Evolutionary conservation across 2,888 invertebrate genomes (phyloP).

Genomic region (Drepanosiphum platanoidis): DNA sequence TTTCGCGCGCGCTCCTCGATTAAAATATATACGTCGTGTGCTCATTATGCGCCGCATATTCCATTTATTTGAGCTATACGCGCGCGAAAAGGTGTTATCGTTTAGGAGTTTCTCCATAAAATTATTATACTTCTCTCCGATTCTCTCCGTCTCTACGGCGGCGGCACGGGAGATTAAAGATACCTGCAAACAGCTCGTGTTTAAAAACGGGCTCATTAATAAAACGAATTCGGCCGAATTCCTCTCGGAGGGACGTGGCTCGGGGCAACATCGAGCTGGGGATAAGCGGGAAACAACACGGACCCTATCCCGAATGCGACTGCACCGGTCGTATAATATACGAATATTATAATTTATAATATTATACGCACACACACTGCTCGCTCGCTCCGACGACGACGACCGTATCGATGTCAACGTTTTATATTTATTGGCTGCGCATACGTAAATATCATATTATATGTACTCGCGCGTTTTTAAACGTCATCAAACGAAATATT

Average conservation of each 20-base stretch:
- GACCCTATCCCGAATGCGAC: too few species aligned
- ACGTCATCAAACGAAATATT: too few species aligned
- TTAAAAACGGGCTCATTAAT: not conserved
- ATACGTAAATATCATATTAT: too few species aligned
- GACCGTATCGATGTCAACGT: too few species aligned
- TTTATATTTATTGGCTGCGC: too few species aligned
- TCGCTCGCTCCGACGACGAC: too few species aligned
- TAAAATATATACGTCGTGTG: not conserved
- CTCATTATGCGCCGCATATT: not conserved
- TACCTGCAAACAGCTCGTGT: not conserved
- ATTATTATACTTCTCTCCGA: not conserved
- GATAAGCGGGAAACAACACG: too few species aligned
- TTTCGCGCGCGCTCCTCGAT: not conserved
- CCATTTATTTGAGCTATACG: not conserved
- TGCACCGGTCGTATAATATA: too few species aligned
- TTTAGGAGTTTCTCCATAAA: not conserved
- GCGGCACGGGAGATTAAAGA: not conserved
- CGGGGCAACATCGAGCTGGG: not conserved
- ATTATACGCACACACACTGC: too few species aligned
- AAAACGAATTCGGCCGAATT: not conserved
- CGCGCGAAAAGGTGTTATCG: not conserved
- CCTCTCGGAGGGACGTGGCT: too few species aligned
- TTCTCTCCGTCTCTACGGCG: not conserved
- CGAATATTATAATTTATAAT: too few species aligned
- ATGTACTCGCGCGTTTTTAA: too few species aligned